These are phyloP conservation scores for Oryzaephilus surinamensis DNA, from an alignment of 1,140 invertebrate genomes.

Conservation along the genomic window DNA sequence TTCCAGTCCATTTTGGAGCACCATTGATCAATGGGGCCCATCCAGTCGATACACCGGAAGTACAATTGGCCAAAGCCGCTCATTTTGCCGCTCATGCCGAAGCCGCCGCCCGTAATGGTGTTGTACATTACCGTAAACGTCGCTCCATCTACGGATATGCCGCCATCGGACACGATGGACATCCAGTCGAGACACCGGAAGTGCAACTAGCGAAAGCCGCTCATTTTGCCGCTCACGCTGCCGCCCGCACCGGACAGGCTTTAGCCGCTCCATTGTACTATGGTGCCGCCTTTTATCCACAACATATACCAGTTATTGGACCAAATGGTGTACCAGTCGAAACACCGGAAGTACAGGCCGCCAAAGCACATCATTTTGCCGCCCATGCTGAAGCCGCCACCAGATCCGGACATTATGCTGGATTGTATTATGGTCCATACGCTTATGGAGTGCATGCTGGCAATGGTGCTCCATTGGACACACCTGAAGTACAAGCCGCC, in stretches of 20 bases:
- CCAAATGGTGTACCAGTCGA: constrained; percentile 46
- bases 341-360: constrained; percentile 47
- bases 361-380: constrained; percentile 47
- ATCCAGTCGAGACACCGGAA: constrained; percentile 38
- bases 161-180: constrained; percentile 24
- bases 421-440: constrained; percentile 1
- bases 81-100: constrained; percentile 21
- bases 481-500: constrained; percentile 48
- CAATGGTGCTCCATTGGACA: constrained; percentile 31
- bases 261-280: not conserved
- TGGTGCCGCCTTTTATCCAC: constrained; percentile 35
- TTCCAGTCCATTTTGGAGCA: constrained; percentile 26
- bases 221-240: constrained; percentile 15
- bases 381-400: constrained; percentile 37
- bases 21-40: constrained; percentile 8
- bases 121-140: constrained; percentile 11
- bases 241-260: constrained; percentile 2
- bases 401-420: constrained; percentile 32
- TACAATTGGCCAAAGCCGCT: constrained; percentile 29
- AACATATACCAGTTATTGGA: constrained; percentile 36
- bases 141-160: constrained; percentile 8
- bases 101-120: constrained; percentile 24
- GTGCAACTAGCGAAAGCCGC: constrained; percentile 30
- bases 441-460: constrained; percentile 5
- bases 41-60: constrained; percentile 39